phyloP scores from a whole-genome alignment of 2,888 invertebrate species.

The Steinernema hermaphroditum region DNA sequence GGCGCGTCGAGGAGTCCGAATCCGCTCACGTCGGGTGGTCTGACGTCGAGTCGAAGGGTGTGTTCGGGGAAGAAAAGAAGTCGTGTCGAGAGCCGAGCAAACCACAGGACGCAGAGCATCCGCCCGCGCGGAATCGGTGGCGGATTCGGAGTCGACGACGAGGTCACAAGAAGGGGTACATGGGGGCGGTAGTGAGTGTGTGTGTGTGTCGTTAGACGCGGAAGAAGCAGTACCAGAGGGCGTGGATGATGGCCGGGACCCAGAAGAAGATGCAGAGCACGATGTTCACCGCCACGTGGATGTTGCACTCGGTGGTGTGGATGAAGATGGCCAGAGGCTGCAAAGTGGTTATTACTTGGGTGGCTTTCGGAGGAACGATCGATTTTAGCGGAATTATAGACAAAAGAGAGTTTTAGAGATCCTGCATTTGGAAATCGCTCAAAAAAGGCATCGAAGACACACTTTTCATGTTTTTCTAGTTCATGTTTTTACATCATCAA shows the following conservation, averaged over 20 bases:
- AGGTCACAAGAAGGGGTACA: neutral
- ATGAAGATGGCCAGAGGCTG: constrained; percentile 62
- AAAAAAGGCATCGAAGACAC: no score
- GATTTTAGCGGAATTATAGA: neutral
- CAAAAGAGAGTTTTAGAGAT: neutral
- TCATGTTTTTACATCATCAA: neutral
- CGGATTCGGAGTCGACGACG: neutral
- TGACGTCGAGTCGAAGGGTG: constrained; percentile 9
- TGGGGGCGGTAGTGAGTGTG: neutral
- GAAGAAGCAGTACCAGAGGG: constrained; percentile 62
- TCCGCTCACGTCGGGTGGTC: constrained; percentile 9
- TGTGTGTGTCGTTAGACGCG: constrained; percentile 42
- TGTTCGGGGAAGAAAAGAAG: neutral
- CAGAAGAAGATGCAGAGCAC: constrained; percentile 60
- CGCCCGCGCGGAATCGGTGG: constrained; percentile 9
- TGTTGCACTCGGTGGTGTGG: constrained; percentile 60
- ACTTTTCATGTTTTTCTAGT: no score
- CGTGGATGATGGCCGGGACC: constrained; percentile 58
- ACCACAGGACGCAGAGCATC: constrained; percentile 3
- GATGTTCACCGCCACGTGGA: constrained; percentile 59
- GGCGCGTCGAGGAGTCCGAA: neutral
- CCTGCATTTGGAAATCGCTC: no score
- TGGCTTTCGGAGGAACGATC: neutral
- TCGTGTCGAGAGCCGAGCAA: constrained; percentile 24
- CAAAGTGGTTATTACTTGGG: constrained; percentile 7